These are phyloP conservation scores for Phenganax marumi DNA, from an alignment of 92 coral and sea anemone species.

Conservation along the genomic window DNA sequence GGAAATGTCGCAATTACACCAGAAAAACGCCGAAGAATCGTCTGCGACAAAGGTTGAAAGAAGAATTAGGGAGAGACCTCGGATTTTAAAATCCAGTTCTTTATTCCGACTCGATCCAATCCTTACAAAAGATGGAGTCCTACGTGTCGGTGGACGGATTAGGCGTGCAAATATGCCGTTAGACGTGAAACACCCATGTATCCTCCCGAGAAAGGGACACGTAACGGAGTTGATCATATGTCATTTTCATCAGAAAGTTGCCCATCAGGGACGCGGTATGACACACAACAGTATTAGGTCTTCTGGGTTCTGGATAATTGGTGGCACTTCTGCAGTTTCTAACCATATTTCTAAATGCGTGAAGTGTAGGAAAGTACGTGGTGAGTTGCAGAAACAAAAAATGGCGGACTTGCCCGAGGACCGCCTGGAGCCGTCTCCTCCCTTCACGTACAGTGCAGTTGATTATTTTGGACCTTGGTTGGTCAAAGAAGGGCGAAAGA, in stretches of 20 bases:
- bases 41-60: no score
- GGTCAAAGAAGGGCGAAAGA: not conserved
- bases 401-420: constrained; percentile 5
- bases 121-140: not conserved
- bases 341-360: constrained; percentile 1
- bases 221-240: not conserved
- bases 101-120: not conserved
- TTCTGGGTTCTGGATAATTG: not conserved
- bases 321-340: not conserved
- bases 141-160: not conserved
- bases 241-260: not conserved
- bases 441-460: constrained; percentile 10
- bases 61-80: no score
- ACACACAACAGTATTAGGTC: constrained; percentile 1
- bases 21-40: not conserved
- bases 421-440: not conserved
- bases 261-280: constrained; percentile 14
- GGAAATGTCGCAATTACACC: not conserved
- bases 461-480: not conserved
- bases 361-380: not conserved
- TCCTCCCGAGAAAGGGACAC: not conserved
- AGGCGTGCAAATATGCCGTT: not conserved
- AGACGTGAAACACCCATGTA: not conserved
- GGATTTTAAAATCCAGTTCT: not conserved
- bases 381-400: not conserved